phyloP scores from a whole-genome alignment of 2,888 invertebrate genomes.

The Scaptomyza cyrtandrae region DNA sequence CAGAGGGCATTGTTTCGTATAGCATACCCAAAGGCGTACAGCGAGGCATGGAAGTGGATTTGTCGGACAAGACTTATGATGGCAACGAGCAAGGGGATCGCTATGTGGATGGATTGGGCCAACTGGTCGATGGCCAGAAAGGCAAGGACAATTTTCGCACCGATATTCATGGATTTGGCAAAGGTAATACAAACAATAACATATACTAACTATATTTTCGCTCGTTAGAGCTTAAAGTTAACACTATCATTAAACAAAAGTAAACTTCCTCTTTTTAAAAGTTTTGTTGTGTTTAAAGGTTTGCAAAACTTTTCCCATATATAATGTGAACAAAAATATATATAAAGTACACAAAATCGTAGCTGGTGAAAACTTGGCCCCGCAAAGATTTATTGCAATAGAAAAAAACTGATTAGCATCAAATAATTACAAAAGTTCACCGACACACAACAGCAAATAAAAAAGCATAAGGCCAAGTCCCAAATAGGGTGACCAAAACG shows the following conservation, averaged over 20 bases:
- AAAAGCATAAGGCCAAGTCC: constrained; percentile 63
- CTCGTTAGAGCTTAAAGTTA: constrained; percentile 27
- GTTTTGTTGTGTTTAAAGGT: constrained; percentile 15
- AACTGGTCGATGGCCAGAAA: constrained; percentile 90
- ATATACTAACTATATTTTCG: constrained; percentile 10
- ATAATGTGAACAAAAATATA: constrained; percentile 16
- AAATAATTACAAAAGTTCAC: constrained; percentile 81
- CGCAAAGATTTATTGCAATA: constrained; percentile 65
- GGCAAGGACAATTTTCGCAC: constrained; percentile 90
- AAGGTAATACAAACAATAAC: constrained; percentile 85
- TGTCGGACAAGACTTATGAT: constrained; percentile 92
- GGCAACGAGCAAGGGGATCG: constrained; percentile 88
- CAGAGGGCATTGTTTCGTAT: constrained; percentile 92
- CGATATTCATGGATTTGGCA: constrained; percentile 88
- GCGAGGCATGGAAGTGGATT: constrained; percentile 90
- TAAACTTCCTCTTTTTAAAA: constrained; percentile 17
- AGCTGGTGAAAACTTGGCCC: constrained; percentile 26
- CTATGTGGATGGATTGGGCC: constrained; percentile 90
- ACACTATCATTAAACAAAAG: constrained; percentile 5
- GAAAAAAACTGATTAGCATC: constrained; percentile 78
- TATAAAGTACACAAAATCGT: constrained; percentile 1
- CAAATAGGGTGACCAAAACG: constrained; percentile 26
- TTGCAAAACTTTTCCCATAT: constrained; percentile 50
- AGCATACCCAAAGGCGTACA: constrained; percentile 90
- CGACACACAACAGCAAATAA: constrained; percentile 34